A percentile compares a stretch with the other conserved stretches of the same genome.
Evolutionary conservation across 1,140 invertebrate species (phyloP).

Genomic region (Drosophila nasuta): DNA sequence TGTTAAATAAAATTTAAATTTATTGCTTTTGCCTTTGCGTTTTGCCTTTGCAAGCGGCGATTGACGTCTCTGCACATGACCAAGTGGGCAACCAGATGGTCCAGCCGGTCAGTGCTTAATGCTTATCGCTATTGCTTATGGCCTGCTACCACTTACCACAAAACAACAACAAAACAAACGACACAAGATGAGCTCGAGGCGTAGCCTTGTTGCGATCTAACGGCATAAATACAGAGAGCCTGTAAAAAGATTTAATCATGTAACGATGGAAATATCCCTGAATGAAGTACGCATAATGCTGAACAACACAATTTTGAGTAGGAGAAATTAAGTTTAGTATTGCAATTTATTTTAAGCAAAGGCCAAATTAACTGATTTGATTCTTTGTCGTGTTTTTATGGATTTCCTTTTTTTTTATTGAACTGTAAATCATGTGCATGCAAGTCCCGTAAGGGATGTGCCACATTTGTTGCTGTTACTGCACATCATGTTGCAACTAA

Average conservation of each 20-base stretch:
- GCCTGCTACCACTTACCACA: constrained; percentile 41
- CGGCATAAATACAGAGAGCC: constrained; percentile 7
- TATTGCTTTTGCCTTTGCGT: constrained; percentile 57
- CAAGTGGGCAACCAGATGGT: constrained; percentile 40
- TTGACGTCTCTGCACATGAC: constrained; percentile 74
- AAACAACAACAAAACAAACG: constrained; percentile 6
- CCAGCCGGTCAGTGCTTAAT: constrained; percentile 29
- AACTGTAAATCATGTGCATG: not conserved
- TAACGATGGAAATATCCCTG: constrained; percentile 30
- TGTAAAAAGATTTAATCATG: constrained; percentile 5
- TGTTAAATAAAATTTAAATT: constrained; percentile 83
- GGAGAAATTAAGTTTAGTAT: not conserved
- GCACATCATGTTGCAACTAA: constrained; percentile 54
- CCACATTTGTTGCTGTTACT: constrained; percentile 62
- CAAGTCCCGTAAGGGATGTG: constrained; percentile 29
- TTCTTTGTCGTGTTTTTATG: no score
- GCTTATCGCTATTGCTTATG: constrained; percentile 53
- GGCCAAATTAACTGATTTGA: no score
- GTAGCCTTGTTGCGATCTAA: constrained; percentile 11
- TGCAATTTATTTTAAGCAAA: no score
- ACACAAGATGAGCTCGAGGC: not conserved
- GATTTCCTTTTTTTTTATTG: not conserved
- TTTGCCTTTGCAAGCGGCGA: constrained; percentile 44
- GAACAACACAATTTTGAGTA: not conserved
- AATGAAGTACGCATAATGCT: constrained; percentile 16